A percentile compares a stretch with the other conserved stretches of the same genome.
phyloP scores from a whole-genome alignment of 2,797 vertebrate genomes.

The Moxostoma hubbsi region DNA sequence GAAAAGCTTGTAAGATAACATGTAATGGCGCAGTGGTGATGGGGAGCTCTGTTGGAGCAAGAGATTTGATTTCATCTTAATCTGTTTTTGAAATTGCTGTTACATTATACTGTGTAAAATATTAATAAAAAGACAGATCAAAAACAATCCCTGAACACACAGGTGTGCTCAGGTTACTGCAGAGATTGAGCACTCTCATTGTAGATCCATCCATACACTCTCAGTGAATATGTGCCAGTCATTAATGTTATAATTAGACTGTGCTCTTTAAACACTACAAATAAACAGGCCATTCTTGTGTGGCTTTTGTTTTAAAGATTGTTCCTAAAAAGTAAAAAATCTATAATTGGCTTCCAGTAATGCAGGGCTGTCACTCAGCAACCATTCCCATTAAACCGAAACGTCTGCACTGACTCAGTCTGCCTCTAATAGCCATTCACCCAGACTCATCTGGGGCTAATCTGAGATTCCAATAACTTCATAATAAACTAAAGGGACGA shows the following conservation, averaged over 20 bases:
- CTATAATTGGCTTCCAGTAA: slow-evolving; percentile 23
- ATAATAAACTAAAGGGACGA: slow-evolving; percentile 22
- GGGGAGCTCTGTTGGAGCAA: too few species aligned
- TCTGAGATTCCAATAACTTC: slow-evolving; percentile 41
- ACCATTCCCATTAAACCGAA: slow-evolving; percentile 34
- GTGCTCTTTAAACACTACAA: slow-evolving; percentile 1
- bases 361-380: slow-evolving; percentile 12
- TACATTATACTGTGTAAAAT: too few species aligned
- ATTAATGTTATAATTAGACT: slow-evolving; percentile 10
- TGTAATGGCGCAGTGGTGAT: too few species aligned
- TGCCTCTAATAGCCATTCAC: slow-evolving; percentile 45
- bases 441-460: slow-evolving; percentile 45
- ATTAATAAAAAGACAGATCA: too few species aligned
- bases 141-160: background rate
- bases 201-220: too few species aligned
- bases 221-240: background rate
- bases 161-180: background rate
- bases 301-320: too few species aligned
- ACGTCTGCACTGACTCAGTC: slow-evolving; percentile 45
- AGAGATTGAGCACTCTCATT: too few species aligned
- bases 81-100: too few species aligned
- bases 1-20: too few species aligned
- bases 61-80: too few species aligned
- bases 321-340: background rate
- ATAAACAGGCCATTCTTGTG: background rate